Evolutionary conservation across 1,140 invertebrate genomes (phyloP).

Genomic region (Nephotettix cincticeps): DNA sequence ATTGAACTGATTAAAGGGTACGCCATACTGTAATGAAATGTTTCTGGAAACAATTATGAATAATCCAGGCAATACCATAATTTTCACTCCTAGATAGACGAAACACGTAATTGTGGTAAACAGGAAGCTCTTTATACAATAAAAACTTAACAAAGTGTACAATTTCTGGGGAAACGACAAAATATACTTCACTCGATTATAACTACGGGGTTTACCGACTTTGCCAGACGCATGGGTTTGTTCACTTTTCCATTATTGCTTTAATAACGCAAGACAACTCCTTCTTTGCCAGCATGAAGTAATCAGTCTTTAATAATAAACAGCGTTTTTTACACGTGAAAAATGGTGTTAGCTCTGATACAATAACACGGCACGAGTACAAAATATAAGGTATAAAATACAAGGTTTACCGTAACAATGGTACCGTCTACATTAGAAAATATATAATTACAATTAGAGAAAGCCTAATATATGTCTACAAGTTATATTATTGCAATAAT

Average conservation of each 20-base stretch:
- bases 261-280: not conserved
- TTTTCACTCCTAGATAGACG: too few species aligned
- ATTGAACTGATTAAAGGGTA: too few species aligned
- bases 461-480: not conserved
- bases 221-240: not conserved
- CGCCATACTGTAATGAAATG: too few species aligned
- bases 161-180: not conserved
- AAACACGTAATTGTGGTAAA: too few species aligned
- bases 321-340: not conserved
- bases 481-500: constrained; percentile 3
- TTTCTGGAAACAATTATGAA: not conserved
- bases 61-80: not conserved
- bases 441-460: not conserved
- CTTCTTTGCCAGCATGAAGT: not conserved
- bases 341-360: constrained; percentile 1
- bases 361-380: not conserved
- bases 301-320: constrained; percentile 5
- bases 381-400: constrained; percentile 11
- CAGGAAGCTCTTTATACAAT: too few species aligned
- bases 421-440: not conserved
- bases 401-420: not conserved
- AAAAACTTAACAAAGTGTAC: not conserved
- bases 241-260: not conserved
- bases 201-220: not conserved
- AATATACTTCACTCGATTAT: not conserved